These are phyloP conservation scores for Drosophila limbata DNA, from an alignment of 2,888 invertebrate species.

Conservation along the genomic window DNA sequence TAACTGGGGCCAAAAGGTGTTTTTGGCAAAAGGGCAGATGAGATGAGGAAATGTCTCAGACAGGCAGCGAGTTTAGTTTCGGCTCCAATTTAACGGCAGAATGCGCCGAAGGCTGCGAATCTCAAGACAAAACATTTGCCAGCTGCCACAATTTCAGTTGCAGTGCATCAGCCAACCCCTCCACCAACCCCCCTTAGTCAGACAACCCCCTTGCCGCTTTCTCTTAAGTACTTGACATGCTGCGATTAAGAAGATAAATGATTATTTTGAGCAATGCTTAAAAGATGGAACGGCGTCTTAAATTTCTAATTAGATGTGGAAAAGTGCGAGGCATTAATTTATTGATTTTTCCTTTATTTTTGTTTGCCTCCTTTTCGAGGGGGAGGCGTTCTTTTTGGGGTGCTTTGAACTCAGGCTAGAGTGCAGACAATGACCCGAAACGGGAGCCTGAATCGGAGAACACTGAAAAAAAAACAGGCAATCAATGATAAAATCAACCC, in stretches of 20 bases:
- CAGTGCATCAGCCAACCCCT: background rate
- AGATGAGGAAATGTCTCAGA: background rate
- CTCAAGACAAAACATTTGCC: conserved; percentile 66
- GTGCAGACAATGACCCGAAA: conserved; percentile 55
- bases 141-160: conserved; percentile 44
- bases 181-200: background rate
- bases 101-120: conserved; percentile 47
- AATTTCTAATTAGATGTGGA: conserved; percentile 67
- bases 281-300: conserved; percentile 32
- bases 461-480: too few relatives aligned
- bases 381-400: conserved; percentile 25
- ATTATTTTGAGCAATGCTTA: conserved; percentile 70
- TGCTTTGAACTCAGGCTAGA: conserved; percentile 46
- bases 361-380: background rate
- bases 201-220: background rate
- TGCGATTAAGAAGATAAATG: conserved; percentile 77
- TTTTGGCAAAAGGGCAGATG: background rate
- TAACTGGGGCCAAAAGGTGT: background rate
- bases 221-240: conserved; percentile 44
- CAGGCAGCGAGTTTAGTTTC: conserved; percentile 16
- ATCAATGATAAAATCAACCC: too few relatives aligned
- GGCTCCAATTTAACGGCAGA: conserved; percentile 74
- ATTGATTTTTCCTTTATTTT: conserved; percentile 59
- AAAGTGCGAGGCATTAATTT: conserved; percentile 28
- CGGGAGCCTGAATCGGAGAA: background rate